A percentile compares a stretch with the other conserved stretches of the same genome.
phyloP scores from a whole-genome alignment of 1,140 invertebrate genomes.

The Aplysia californica region DNA sequence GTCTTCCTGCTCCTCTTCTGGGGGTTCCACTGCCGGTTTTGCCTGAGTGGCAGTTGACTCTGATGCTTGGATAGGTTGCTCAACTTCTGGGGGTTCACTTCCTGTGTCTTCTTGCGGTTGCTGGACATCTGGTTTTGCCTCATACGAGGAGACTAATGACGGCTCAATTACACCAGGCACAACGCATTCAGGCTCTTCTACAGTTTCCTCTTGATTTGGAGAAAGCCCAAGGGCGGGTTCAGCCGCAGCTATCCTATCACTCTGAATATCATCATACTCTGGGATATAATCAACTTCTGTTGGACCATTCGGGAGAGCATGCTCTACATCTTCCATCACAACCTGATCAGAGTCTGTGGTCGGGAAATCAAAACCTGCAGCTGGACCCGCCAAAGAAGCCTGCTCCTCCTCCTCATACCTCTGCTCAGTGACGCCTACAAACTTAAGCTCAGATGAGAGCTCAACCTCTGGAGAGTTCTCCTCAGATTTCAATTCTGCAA shows the following conservation, averaged over 20 bases:
- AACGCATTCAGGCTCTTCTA: background rate
- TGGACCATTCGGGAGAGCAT: conserved; percentile 69
- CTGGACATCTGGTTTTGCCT: background rate
- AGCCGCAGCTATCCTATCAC: background rate
- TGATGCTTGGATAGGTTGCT: background rate
- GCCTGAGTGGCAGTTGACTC: background rate
- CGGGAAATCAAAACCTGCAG: too few relatives aligned
- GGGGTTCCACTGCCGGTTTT: background rate
- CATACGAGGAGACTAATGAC: background rate
- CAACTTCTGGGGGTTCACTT: background rate
- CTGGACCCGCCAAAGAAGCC: too few relatives aligned
- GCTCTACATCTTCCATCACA: background rate
- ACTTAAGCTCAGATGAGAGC: conserved; percentile 29
- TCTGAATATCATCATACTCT: conserved; percentile 46
- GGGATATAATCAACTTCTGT: conserved; percentile 72
- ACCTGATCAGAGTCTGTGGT: too few relatives aligned
- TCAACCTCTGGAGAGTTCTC: conserved; percentile 43
- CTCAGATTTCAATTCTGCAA: conserved; percentile 60
- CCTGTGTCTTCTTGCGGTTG: background rate
- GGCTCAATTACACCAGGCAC: background rate
- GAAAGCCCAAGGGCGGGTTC: background rate
- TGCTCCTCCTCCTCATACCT: too few relatives aligned
- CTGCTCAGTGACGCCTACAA: conserved; percentile 23
- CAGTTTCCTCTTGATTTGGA: background rate
- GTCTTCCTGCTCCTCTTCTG: background rate